These are phyloP conservation scores for Endotricha flammealis DNA, from an alignment of 2,888 invertebrate species.

Conservation along the genomic window DNA sequence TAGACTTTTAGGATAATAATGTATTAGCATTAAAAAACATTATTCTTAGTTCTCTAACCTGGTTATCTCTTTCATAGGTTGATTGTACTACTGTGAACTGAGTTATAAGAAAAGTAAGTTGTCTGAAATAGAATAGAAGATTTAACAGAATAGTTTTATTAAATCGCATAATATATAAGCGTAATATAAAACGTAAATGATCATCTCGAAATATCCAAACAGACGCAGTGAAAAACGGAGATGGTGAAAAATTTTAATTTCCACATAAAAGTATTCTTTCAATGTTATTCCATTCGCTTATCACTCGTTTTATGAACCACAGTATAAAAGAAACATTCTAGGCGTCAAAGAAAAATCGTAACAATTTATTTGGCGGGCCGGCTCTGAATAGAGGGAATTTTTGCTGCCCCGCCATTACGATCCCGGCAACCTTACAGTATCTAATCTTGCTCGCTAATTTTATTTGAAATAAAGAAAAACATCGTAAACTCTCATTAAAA, in stretches of 20 bases:
- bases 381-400: slow-evolving; percentile 51
- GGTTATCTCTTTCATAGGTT: no score
- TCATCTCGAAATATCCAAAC: background rate
- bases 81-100: no score
- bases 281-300: slow-evolving; percentile 15
- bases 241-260: slow-evolving; percentile 6
- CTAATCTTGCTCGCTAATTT: slow-evolving; percentile 43
- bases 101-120: no score
- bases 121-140: no score
- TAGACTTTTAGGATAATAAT: no score
- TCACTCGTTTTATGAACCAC: slow-evolving; percentile 23
- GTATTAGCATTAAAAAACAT: no score
- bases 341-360: slow-evolving; percentile 71
- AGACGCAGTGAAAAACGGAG: background rate
- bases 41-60: no score
- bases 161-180: background rate
- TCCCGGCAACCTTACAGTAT: slow-evolving; percentile 35
- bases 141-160: no score
- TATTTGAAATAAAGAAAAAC: slow-evolving; percentile 31
- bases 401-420: slow-evolving; percentile 50
- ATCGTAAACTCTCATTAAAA: slow-evolving; percentile 1
- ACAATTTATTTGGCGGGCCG: slow-evolving; percentile 63
- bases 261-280: slow-evolving; percentile 3
- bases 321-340: slow-evolving; percentile 47
- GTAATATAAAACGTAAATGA: background rate